These are phyloP conservation scores for Scelioninae gen. 1 DNA, from an alignment of 2,888 invertebrate genomes.

Conservation along the genomic window DNA sequence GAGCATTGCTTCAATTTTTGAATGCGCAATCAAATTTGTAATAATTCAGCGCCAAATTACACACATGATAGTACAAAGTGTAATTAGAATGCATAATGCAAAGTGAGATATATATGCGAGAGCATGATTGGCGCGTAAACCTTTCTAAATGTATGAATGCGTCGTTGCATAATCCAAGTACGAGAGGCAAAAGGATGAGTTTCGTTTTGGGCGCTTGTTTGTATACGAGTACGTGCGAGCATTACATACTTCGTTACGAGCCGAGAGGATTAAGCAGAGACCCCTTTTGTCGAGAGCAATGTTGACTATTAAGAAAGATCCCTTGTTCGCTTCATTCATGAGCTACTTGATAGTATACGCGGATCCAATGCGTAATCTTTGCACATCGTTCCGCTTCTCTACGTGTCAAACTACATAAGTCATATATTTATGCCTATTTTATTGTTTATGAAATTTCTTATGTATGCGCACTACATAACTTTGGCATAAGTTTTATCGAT, in stretches of 20 bases:
- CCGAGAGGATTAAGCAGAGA: slow-evolving; percentile 60
- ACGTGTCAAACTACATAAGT: slow-evolving; percentile 38
- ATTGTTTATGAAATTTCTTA: not conserved
- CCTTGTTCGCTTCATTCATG: slow-evolving; percentile 66
- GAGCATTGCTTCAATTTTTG: no score
- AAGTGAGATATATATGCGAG: slow-evolving; percentile 56
- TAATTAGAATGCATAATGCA: slow-evolving; percentile 55
- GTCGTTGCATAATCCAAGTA: slow-evolving; percentile 61
- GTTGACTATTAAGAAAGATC: slow-evolving; percentile 67
- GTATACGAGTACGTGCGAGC: slow-evolving; percentile 61
- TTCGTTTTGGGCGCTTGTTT: slow-evolving; percentile 58
- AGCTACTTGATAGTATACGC: slow-evolving; percentile 59
- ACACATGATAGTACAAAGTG: slow-evolving; percentile 15
- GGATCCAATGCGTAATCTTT: slow-evolving; percentile 50
- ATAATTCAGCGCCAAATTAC: slow-evolving; percentile 36
- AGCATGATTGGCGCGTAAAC: slow-evolving; percentile 63
- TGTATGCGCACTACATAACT: not conserved
- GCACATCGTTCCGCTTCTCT: slow-evolving; percentile 52
- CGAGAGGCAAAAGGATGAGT: slow-evolving; percentile 57
- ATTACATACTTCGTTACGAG: slow-evolving; percentile 64
- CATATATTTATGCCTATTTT: slow-evolving; percentile 35
- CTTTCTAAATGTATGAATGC: slow-evolving; percentile 66
- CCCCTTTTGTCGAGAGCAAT: slow-evolving; percentile 61
- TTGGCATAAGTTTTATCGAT: no score
- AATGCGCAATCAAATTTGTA: no score